Conservation (phyloP, 2,113 vertebrate species). For the Copsychus sechellarum region DNA sequence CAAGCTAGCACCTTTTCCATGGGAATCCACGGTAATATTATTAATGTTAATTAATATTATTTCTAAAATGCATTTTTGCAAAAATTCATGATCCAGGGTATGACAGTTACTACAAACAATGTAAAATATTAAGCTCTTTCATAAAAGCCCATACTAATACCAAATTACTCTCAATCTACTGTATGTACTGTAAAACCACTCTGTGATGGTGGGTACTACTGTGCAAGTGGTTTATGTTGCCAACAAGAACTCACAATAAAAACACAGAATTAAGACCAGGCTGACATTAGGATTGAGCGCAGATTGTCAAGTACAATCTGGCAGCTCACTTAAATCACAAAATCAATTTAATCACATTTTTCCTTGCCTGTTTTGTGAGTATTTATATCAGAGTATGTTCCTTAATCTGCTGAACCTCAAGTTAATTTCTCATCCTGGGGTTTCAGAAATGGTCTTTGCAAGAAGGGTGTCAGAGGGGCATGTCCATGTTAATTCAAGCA, state of each 20-base stretch:
- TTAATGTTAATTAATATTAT: not conserved
- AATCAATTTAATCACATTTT: not conserved
- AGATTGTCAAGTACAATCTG: not conserved
- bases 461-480: not conserved
- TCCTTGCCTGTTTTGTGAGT: not conserved
- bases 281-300: not conserved
- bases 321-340: not conserved
- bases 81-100: not conserved
- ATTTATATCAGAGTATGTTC: not conserved
- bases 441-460: not conserved
- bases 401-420: not conserved
- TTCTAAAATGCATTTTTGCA: not conserved
- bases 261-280: not conserved
- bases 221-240: not conserved
- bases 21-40: not conserved
- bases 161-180: not conserved
- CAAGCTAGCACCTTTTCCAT: not conserved
- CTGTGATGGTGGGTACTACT: not conserved
- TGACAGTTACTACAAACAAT: not conserved
- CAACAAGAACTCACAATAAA: not conserved
- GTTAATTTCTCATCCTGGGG: not conserved
- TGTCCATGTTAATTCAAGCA: not conserved
- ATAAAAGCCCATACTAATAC: not conserved
- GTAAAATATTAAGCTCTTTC: not conserved
- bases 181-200: slow-evolving; percentile 3